These are phyloP conservation scores for Lonchura striata DNA, from an alignment of 2,113 vertebrate species.

Conservation along the genomic window DNA sequence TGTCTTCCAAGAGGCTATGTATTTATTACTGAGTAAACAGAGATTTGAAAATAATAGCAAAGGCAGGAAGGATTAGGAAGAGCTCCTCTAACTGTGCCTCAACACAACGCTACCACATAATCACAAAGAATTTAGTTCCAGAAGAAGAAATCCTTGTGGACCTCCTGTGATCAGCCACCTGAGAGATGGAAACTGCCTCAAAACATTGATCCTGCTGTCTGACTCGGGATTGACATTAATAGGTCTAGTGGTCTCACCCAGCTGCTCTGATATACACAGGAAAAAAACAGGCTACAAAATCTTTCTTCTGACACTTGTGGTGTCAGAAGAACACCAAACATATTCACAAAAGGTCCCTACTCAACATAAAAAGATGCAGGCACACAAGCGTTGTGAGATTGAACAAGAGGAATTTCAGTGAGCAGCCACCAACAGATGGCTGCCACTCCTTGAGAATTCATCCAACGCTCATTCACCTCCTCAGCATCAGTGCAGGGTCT, in stretches of 20 bases:
- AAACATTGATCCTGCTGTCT: neutral
- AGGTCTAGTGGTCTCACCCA: neutral
- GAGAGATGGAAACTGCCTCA: neutral
- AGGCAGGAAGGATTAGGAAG: neutral
- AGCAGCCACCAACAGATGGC: neutral
- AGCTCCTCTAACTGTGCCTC: neutral
- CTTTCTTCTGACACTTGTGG: neutral
- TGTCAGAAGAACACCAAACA: neutral
- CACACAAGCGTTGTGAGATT: fast-evolving
- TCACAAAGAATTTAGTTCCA: neutral
- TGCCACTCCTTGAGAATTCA: neutral
- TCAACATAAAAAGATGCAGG: neutral
- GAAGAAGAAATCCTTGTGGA: neutral
- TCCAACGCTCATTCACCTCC: neutral
- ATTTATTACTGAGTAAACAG: neutral
- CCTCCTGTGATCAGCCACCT: neutral
- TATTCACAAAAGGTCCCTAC: neutral
- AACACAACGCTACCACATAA: neutral
- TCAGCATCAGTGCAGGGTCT: fast-evolving
- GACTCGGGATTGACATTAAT: neutral
- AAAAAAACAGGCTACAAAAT: neutral
- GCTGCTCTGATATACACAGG: neutral
- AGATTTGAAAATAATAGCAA: constrained; percentile 8
- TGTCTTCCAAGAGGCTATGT: neutral
- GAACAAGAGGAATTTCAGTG: neutral